A percentile compares a stretch with the other conserved stretches of the same genome.
These are phyloP conservation scores for Apolygus lucorum DNA, from an alignment of 1,140 invertebrate genomes.

Conservation along the genomic window DNA sequence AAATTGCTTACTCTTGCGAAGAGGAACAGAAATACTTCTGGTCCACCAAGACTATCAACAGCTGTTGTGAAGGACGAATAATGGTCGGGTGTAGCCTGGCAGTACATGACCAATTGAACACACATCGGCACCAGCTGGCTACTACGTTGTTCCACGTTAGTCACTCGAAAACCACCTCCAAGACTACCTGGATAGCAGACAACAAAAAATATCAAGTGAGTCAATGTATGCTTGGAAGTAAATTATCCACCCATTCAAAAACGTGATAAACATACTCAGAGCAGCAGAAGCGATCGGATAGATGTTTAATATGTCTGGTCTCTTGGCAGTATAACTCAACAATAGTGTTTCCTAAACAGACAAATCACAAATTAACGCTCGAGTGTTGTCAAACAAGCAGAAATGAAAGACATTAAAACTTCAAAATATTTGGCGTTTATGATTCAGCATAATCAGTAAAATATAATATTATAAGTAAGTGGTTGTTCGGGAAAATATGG, in stretches of 20 bases:
- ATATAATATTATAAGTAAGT: too few species aligned
- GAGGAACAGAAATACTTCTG: slow-evolving; percentile 50
- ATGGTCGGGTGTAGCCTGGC: slow-evolving; percentile 40
- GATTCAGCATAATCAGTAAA: too few species aligned
- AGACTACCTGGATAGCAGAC: slow-evolving; percentile 30
- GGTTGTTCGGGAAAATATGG: too few species aligned
- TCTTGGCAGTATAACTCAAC: slow-evolving; percentile 48
- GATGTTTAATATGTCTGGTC: slow-evolving; percentile 46
- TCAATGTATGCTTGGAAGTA: neutral
- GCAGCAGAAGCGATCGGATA: slow-evolving; percentile 50
- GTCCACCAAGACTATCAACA: slow-evolving; percentile 48
- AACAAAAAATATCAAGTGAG: neutral
- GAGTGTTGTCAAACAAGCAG: neutral
- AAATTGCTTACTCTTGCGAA: slow-evolving; percentile 51
- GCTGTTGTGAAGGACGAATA: slow-evolving; percentile 47
- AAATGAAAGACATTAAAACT: too few species aligned
- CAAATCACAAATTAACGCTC: neutral
- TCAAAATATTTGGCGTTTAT: neutral
- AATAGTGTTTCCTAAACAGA: slow-evolving; percentile 49
- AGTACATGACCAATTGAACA: slow-evolving; percentile 37
- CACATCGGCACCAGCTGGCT: slow-evolving; percentile 38
- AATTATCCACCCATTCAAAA: too few species aligned
- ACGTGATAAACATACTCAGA: slow-evolving; percentile 38
- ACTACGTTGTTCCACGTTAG: slow-evolving; percentile 21
- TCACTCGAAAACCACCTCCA: slow-evolving; percentile 22